Base-by-base conservation (phyloP, 2,888 invertebrate genomes). In the Bruchidius siliquastri region DNA sequence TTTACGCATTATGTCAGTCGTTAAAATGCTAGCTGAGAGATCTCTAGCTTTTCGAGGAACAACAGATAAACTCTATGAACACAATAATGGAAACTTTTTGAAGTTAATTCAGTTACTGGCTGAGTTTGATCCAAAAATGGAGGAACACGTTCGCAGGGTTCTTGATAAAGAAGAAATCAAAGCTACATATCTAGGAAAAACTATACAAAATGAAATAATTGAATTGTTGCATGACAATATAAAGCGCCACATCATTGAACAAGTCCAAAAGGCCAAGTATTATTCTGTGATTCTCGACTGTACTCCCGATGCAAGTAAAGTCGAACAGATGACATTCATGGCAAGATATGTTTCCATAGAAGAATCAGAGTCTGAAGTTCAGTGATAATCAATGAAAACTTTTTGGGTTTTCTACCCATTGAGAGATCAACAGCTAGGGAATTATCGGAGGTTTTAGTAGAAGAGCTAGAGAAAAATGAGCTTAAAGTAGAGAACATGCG, bases 41-140 rank as follows among this genome's bases (percentile, higher is more conserved):
- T 68, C 20, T 22, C 68, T 72, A 26, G 72, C 70, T 22, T 74
- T 72, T 69, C 68, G 22, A 66, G 74, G 74, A 3, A 72, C 74
- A 22, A 21, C 68, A 20, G 70, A 74, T 22, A 72, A 74, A 69
- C 69, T 74, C 32, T 72, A 49, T 71, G 30, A 71, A 20, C 73
- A 67, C 13, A 30, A 74, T 32, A 74, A 74, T 22, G 49, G 71
- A 32, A 74, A 74, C 30, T 74, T 74, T 69, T 71, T 71, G 22
- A 71, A 71, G 1, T 21, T 71, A 69, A 32, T 73, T 22, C 6
- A 49, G 18, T 13, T 49, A 13, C 1, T 49, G 1, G 6, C 49
- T 13, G 6, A 3, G 13, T 49, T 49, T 49, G 49, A 49, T 13
- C 49, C 49, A 8, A 13, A 8, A 1, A 49, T 49, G 49, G 6